phyloP scores from a whole-genome alignment of 2,113 vertebrate genomes.

The Felis chaus region DNA sequence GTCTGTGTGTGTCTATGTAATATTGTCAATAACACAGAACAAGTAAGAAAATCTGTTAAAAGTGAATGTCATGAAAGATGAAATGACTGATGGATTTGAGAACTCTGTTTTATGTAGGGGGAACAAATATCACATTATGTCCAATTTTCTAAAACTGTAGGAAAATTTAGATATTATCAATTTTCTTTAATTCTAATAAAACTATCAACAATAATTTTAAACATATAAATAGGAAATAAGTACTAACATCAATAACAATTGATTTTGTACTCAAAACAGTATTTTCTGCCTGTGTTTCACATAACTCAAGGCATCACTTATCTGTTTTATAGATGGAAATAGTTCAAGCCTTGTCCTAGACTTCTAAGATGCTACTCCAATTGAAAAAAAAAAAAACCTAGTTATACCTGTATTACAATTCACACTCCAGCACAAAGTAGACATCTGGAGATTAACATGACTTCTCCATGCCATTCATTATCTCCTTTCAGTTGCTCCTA shows the following conservation, averaged over 20 bases:
- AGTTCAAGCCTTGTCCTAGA: neutral
- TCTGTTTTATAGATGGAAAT: neutral
- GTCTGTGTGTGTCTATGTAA: neutral
- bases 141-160: neutral
- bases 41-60: neutral
- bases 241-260: neutral
- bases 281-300: neutral
- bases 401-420: neutral
- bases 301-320: neutral
- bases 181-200: neutral
- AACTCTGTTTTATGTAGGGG: neutral
- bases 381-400: neutral
- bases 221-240: neutral
- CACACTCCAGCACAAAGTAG: neutral
- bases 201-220: neutral
- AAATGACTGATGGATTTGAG: neutral
- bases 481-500: neutral
- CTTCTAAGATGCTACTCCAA: neutral
- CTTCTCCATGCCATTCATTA: neutral
- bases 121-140: neutral
- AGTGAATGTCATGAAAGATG: neutral
- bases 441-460: neutral
- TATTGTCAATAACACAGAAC: neutral
- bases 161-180: neutral
- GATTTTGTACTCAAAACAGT: neutral